These are phyloP conservation scores for Ciona savignyi DNA, from an alignment of 23 tunicate genomes.

Conservation along the genomic window DNA sequence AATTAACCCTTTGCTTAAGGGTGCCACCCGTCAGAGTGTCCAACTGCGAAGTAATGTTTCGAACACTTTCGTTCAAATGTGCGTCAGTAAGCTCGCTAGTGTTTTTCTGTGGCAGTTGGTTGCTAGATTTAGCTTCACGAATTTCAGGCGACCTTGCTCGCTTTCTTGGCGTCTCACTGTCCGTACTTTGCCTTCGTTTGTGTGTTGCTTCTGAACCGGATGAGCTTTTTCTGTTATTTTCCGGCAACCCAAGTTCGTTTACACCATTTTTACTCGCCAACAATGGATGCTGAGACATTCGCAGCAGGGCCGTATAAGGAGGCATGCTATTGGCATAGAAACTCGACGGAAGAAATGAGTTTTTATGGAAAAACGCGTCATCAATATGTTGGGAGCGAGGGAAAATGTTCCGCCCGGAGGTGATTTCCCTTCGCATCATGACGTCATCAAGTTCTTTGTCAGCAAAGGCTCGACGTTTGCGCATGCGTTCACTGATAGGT, in stretches of 20 bases:
- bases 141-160: too few species aligned
- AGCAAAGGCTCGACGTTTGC: constrained; percentile 81
- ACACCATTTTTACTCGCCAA: neutral
- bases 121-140: too few species aligned
- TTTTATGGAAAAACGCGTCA: neutral
- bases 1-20: neutral
- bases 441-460: constrained; percentile 64
- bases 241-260: neutral
- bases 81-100: too few species aligned
- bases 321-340: neutral
- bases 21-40: neutral
- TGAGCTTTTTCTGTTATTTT: neutral
- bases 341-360: neutral
- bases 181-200: neutral
- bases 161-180: neutral
- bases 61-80: too few species aligned
- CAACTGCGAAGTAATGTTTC: neutral
- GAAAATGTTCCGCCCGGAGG: neutral
- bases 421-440: constrained; percentile 43
- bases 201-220: neutral
- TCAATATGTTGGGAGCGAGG: neutral
- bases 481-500: constrained; percentile 82
- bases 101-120: too few species aligned
- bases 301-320: neutral
- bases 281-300: neutral